Conservation (phyloP, 2,888 invertebrate species). For the Drosophila lacicola region DNA sequence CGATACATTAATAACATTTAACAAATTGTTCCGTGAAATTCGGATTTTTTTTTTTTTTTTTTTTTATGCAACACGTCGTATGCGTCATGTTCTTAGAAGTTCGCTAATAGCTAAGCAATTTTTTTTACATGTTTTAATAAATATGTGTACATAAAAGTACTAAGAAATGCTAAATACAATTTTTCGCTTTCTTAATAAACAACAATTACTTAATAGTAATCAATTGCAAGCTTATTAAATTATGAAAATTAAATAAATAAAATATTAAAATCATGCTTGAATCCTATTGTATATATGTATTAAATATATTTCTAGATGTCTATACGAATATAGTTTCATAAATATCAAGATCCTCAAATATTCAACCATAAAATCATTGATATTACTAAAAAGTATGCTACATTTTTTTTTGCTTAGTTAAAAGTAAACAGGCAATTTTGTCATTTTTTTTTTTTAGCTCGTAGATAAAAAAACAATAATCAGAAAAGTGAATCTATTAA, state of each 20-base stretch:
- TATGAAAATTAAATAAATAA: conserved; percentile 4
- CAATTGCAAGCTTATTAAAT: conserved; percentile 21
- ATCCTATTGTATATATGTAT: conserved; percentile 48
- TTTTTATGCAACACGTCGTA: conserved; percentile 1
- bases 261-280: conserved; percentile 20
- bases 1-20: conserved; percentile 1
- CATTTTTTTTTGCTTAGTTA: conserved; percentile 36
- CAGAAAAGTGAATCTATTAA: conserved; percentile 24
- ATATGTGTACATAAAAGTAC: conserved; percentile 38
- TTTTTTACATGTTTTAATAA: conserved; percentile 12
- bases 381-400: conserved; percentile 36
- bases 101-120: conserved; percentile 17
- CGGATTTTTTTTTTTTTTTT: conserved; percentile 6
- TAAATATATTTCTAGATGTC: conserved; percentile 52
- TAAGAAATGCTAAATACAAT: conserved; percentile 11
- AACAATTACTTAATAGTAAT: conserved; percentile 20
- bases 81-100: conserved; percentile 4
- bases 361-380: conserved; percentile 37
- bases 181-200: conserved; percentile 24
- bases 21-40: conserved; percentile 9
- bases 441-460: conserved; percentile 39
- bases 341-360: conserved; percentile 47
- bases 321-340: conserved; percentile 37
- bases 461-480: conserved; percentile 36
- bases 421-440: conserved; percentile 22